Conservation (phyloP, 2,113 vertebrate genomes). For the Campylomormyrus numenius region DNA sequence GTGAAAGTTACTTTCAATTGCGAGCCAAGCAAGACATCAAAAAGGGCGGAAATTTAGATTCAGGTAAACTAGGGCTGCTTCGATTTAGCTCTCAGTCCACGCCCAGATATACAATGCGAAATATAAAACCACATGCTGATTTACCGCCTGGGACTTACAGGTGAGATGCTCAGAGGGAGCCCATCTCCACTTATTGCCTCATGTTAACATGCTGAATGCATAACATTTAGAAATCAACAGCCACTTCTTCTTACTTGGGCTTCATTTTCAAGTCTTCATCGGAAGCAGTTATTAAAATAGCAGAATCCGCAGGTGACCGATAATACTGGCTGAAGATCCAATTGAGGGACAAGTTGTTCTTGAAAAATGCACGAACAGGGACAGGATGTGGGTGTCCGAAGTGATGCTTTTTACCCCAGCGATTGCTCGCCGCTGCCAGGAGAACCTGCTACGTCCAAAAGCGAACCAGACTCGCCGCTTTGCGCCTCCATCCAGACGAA, state of each 20-base stretch:
- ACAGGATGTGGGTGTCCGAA: conserved; percentile 18
- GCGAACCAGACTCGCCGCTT: conserved; percentile 36
- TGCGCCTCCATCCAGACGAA: conserved; percentile 37
- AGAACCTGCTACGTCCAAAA: conserved; percentile 32
- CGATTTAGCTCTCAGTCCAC: not conserved
- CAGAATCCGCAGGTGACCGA: not conserved
- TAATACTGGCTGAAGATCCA: not conserved
- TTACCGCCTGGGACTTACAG: not conserved
- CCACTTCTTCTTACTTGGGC: not conserved
- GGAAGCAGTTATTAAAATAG: not conserved
- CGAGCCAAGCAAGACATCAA: not conserved
- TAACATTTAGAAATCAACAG: not conserved
- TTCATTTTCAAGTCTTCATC: not conserved
- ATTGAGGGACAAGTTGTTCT: not conserved
- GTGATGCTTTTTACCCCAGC: not conserved
- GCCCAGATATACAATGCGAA: not conserved
- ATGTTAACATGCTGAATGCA: not conserved
- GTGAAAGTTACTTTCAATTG: not conserved
- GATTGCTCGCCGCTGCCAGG: conserved; percentile 42
- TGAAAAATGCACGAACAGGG: conserved; percentile 9
- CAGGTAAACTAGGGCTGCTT: not conserved
- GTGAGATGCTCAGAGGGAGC: not conserved
- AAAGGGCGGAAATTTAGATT: not conserved
- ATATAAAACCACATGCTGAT: not conserved
- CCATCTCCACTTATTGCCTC: not conserved